Evolutionary conservation across 1,140 invertebrate species (phyloP).

Genomic region (Drosophila mauritiana): DNA sequence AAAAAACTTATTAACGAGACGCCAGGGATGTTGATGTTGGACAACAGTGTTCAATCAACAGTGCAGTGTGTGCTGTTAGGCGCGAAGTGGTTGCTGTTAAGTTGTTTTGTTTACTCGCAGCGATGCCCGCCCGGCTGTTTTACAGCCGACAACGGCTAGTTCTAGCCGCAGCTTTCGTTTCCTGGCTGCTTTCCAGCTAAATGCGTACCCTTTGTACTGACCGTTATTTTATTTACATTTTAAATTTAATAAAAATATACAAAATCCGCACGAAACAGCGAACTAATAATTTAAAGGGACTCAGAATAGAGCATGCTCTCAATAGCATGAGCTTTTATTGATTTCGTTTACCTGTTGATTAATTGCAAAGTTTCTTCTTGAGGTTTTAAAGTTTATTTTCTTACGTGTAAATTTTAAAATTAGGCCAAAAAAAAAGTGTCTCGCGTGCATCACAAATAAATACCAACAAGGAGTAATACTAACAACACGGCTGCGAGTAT

Average conservation of each 20-base stretch:
- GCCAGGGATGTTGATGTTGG: conserved; percentile 39
- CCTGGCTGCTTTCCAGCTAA: neutral
- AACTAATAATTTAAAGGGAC: too few relatives aligned
- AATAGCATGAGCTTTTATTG: neutral
- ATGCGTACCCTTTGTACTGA: neutral
- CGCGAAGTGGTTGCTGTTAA: conserved; percentile 3
- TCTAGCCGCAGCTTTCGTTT: neutral
- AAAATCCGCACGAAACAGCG: too few relatives aligned
- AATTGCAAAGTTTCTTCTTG: neutral
- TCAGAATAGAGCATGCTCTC: too few relatives aligned
- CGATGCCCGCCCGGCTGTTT: neutral
- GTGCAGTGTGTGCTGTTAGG: conserved; percentile 15
- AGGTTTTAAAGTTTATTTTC: conserved; percentile 35
- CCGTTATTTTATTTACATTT: too few relatives aligned
- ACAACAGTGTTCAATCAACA: conserved; percentile 17
- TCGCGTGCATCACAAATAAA: conserved; percentile 72
- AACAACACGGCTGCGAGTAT: conserved; percentile 68
- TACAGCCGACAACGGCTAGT: neutral
- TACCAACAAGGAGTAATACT: conserved; percentile 76
- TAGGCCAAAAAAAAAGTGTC: conserved; percentile 27
- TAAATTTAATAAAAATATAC: too few relatives aligned
- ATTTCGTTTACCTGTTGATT: neutral
- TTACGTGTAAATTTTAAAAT: conserved; percentile 29
- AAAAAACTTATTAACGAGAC: conserved; percentile 34
- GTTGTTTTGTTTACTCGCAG: neutral